Percentiles rank a stretch among this genome's conserved stretches.
phyloP scores from a whole-genome alignment of 2,797 vertebrate species.

The Arnoldichthys spilopterus region DNA sequence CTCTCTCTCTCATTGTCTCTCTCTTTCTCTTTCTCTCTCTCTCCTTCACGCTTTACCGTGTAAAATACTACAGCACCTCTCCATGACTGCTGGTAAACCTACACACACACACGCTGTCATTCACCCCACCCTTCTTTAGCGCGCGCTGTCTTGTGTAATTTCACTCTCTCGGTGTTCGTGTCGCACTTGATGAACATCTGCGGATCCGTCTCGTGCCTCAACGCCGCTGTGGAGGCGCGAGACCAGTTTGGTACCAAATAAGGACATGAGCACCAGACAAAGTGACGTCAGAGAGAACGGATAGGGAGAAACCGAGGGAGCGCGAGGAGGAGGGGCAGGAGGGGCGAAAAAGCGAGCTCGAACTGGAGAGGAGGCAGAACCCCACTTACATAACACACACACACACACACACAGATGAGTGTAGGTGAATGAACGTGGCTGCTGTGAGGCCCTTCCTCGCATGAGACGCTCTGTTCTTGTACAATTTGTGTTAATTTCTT shows the following conservation, averaged over 20 bases:
- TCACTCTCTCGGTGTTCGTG: neutral
- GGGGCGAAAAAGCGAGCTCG: constrained; percentile 38
- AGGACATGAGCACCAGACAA: constrained; percentile 62
- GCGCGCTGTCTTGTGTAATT: neutral
- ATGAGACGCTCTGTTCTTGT: too few relatives aligned
- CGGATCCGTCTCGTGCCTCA: neutral
- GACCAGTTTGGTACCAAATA: constrained; percentile 67
- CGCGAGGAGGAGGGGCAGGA: constrained; percentile 61
- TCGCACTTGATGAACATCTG: neutral
- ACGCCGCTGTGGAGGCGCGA: neutral
- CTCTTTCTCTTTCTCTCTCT: neutral
- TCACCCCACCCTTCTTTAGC: too few relatives aligned
- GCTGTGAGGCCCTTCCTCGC: too few relatives aligned
- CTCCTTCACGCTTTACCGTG: neutral
- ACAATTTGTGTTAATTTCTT: too few relatives aligned
- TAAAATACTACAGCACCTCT: too few relatives aligned
- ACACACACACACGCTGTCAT: too few relatives aligned
- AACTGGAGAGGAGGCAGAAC: constrained; percentile 36
- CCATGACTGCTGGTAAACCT: too few relatives aligned
- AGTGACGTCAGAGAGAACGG: constrained; percentile 62
- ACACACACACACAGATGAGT: neutral
- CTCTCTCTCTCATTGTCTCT: neutral
- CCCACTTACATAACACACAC: constrained; percentile 51
- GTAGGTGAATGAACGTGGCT: neutral
- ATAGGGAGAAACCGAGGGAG: constrained; percentile 55